Percentiles rank a stretch among this genome's conserved stretches.
Evolutionary conservation across 2,113 vertebrate genomes (phyloP).

Genomic region (Crocuta crocuta): DNA sequence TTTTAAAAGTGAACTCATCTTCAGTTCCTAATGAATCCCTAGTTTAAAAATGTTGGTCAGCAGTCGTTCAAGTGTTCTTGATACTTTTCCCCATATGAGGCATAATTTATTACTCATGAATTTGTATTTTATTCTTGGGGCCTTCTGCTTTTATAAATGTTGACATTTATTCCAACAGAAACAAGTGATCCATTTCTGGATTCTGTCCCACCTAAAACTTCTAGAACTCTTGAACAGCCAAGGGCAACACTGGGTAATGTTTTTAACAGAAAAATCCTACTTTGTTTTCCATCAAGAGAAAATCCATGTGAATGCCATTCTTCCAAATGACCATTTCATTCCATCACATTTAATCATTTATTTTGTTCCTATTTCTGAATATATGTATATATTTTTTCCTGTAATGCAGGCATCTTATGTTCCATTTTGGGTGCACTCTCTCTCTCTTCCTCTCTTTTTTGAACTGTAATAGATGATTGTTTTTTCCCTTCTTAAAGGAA

Average conservation of each 20-base stretch:
- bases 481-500: conserved; percentile 60
- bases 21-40: conserved; percentile 51
- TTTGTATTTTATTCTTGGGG: conserved; percentile 78
- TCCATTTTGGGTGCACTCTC: background rate
- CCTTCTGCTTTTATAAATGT: conserved; percentile 82
- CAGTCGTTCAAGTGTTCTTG: conserved; percentile 47
- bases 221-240: conserved; percentile 88
- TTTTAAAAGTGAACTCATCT: conserved; percentile 70
- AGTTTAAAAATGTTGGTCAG: conserved; percentile 57
- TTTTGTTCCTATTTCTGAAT: conserved; percentile 67
- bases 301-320: conserved; percentile 80
- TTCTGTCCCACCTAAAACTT: conserved; percentile 87
- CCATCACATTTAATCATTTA: conserved; percentile 72
- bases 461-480: conserved; percentile 49
- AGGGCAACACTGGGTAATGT: conserved; percentile 90
- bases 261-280: conserved; percentile 79
- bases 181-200: conserved; percentile 87
- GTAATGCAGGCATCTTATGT: background rate
- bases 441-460: background rate
- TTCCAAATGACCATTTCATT: conserved; percentile 76
- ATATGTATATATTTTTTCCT: conserved; percentile 13
- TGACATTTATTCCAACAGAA: conserved; percentile 89
- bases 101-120: conserved; percentile 70
- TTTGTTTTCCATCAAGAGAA: conserved; percentile 82
- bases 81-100: conserved; percentile 61